Conservation (phyloP, 2,113 vertebrate species). For the Poeciliopsis occidentalis region DNA sequence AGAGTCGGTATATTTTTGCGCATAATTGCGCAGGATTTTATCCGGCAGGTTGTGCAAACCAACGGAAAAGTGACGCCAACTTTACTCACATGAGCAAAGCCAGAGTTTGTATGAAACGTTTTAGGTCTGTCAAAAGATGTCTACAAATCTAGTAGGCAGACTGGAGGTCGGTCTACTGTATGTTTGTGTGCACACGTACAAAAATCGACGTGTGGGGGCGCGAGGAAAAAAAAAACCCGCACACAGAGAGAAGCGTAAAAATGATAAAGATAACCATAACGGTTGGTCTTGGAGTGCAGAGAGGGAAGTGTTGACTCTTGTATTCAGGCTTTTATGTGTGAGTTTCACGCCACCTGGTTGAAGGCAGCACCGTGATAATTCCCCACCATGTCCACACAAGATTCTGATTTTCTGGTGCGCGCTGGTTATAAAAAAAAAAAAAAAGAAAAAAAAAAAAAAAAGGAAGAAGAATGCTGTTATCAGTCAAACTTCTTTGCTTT, state of each 20-base stretch:
- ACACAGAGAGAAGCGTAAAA: slow-evolving; percentile 56
- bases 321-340: slow-evolving; percentile 70
- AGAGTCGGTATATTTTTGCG: neutral
- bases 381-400: slow-evolving; percentile 67
- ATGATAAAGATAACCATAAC: slow-evolving; percentile 67
- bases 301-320: slow-evolving; percentile 39
- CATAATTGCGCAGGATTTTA: neutral
- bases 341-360: slow-evolving; percentile 79
- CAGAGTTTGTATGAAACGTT: neutral
- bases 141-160: neutral
- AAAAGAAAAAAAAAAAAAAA: no score
- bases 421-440: neutral
- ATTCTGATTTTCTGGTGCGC: slow-evolving; percentile 70
- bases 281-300: slow-evolving; percentile 44
- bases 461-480: neutral
- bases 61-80: neutral
- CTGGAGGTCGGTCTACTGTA: neutral
- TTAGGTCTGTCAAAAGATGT: neutral
- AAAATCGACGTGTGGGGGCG: slow-evolving; percentile 63
- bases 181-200: neutral
- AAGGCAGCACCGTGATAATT: slow-evolving; percentile 82
- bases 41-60: neutral
- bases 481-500: neutral
- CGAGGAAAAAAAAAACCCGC: neutral
- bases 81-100: neutral